Evolutionary conservation across 2,113 vertebrate genomes (phyloP), one percentile per base, ranked within the genome.

Genomic region (Dicerorhinus sumatrensis): DNA sequence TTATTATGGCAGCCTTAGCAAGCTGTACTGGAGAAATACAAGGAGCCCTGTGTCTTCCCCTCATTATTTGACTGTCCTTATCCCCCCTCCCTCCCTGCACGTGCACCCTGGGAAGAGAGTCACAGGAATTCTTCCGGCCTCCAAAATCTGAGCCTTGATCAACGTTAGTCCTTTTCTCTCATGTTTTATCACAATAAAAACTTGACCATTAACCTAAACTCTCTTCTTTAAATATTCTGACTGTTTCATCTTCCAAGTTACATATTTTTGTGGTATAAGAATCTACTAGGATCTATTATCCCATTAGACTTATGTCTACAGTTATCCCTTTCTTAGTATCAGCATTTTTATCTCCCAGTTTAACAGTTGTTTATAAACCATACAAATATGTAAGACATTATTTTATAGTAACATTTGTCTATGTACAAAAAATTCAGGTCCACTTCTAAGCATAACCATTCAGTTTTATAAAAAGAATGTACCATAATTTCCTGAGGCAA

Each of bases 401-500:
- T 89, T 63, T 77, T 42, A 94, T 56, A 63, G 62, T 36, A 33
- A 72, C 11, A 88, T 42, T 79, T 72, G 14, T 84, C 75, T 89
- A 70, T 31, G n/a, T 60, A 80, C 42, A 29, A 93, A 93, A 88
- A 77, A 42, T 70, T 58, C 16, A 93, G 21, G 51, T 31, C 20
- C 20, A 36, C 56, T 89, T 80, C 36, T 86, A 93, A 89, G 60
- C 48, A 56, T 51, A 79, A 76, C 3, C 5, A 72, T 73, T 65
- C 8, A 18, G 21, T 60, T 58, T 85, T 93, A 67, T 54, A 25
- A 60, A 91, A 96, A 96, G 60, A 97, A 86, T 75, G 9, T 51
- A 90, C 33, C 73, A 62, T 31, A 79, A 36, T 86, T 90, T 89
- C 56, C 42, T 36, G 21, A 93, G 39, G 27, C 39, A 86, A 69